phyloP scores from a whole-genome alignment of 1,140 invertebrate genomes.

The Varroa destructor region DNA sequence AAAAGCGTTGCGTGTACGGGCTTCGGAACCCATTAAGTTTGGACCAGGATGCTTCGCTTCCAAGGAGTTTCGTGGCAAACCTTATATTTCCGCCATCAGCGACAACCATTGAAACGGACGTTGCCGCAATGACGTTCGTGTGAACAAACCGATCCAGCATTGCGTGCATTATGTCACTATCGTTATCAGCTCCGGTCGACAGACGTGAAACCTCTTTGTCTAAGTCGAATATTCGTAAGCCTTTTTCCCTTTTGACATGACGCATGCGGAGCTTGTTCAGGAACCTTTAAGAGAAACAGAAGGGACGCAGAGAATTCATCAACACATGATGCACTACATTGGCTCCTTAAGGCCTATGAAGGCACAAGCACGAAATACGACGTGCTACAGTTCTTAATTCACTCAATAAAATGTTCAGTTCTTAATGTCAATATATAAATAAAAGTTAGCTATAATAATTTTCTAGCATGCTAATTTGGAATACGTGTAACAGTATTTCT shows the following conservation, averaged over 20 bases:
- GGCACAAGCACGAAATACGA: too few species aligned
- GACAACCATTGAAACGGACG: too few species aligned
- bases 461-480: too few species aligned
- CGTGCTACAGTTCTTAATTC: too few species aligned
- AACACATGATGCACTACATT: neutral
- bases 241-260: conserved; percentile 31
- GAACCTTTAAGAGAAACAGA: conserved; percentile 3
- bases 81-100: conserved; percentile 7
- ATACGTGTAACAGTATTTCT: too few species aligned
- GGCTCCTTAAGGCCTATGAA: too few species aligned
- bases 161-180: conserved; percentile 25
- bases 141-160: conserved; percentile 31
- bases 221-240: conserved; percentile 31
- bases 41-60: conserved; percentile 26
- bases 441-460: too few species aligned
- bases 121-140: neutral
- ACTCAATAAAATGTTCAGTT: too few species aligned
- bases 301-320: neutral
- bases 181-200: conserved; percentile 28
- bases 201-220: conserved; percentile 28
- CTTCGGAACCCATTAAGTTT: conserved; percentile 41
- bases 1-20: conserved; percentile 47
- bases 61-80: neutral
- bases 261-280: conserved; percentile 31
- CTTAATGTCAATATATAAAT: too few species aligned